Evolutionary conservation across 2,113 vertebrate genomes (phyloP).

Genomic region (Scatophagus argus): DNA sequence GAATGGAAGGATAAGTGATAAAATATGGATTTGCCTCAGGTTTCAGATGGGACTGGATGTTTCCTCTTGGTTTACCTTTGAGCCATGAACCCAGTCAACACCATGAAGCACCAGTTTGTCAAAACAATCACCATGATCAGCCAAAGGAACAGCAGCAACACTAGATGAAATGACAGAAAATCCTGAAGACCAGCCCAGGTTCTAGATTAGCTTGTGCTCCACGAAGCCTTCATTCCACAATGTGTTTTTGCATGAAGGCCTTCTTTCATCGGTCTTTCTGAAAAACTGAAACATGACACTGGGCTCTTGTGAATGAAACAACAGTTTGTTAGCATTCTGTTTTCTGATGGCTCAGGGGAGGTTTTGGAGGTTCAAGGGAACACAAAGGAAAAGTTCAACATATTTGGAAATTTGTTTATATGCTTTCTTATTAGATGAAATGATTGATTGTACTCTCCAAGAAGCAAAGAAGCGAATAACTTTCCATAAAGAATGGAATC

Average conservation of each 20-base stretch:
- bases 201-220: not conserved
- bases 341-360: not conserved
- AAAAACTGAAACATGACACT: not conserved
- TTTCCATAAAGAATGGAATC: not conserved
- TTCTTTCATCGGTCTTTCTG: not conserved
- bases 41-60: not conserved
- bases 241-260: not conserved
- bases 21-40: constrained; percentile 6
- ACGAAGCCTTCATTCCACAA: not conserved
- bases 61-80: constrained; percentile 5
- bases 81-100: not conserved
- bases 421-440: not conserved
- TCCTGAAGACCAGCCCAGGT: not conserved
- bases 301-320: not conserved
- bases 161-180: not conserved
- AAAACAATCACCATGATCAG: not conserved
- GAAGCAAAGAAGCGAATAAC: not conserved
- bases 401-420: not conserved
- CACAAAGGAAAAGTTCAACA: not conserved
- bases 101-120: not conserved
- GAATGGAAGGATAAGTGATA: not conserved
- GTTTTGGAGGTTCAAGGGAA: not conserved
- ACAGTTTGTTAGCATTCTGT: not conserved
- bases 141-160: not conserved
- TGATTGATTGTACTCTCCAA: not conserved